Conservation (phyloP, 2,113 vertebrate genomes). For the Hyperopisus bebe region DNA sequence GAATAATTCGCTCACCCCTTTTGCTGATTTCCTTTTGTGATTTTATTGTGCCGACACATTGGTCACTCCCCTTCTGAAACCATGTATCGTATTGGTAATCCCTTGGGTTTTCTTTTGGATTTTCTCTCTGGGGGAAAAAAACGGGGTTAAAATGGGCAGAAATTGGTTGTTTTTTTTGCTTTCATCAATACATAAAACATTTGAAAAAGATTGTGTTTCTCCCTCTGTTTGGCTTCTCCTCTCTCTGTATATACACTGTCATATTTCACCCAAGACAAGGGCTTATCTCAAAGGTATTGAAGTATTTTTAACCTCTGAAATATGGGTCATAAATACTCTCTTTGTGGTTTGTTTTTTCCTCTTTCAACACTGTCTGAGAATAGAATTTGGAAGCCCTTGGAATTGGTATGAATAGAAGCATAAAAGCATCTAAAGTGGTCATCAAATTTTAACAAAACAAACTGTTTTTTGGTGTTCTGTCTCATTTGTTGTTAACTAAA, state of each 20-base stretch:
- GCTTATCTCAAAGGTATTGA: not conserved
- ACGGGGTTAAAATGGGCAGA: slow-evolving; percentile 32
- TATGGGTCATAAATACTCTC: not conserved
- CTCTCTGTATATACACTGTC: not conserved
- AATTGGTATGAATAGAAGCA: not conserved
- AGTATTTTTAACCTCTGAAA: slow-evolving; percentile 2
- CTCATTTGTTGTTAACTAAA: not conserved
- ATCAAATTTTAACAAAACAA: not conserved
- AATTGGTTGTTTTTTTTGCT: slow-evolving; percentile 51
- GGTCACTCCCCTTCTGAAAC: slow-evolving; percentile 36
- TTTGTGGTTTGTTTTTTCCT: not conserved
- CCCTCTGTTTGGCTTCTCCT: slow-evolving; percentile 30
- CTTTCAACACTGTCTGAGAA: not conserved
- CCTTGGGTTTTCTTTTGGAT: slow-evolving; percentile 48
- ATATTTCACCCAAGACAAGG: slow-evolving; percentile 15
- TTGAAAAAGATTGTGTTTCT: slow-evolving; percentile 36
- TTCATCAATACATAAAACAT: slow-evolving; percentile 56
- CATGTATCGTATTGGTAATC: slow-evolving; percentile 41
- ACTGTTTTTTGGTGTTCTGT: not conserved
- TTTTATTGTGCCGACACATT: slow-evolving; percentile 38
- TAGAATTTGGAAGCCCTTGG: not conserved
- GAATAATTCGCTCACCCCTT: slow-evolving; percentile 32
- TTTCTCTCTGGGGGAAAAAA: slow-evolving; percentile 37
- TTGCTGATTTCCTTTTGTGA: slow-evolving; percentile 46
- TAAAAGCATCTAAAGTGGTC: not conserved